phyloP scores from a whole-genome alignment of 2,888 invertebrate species.

The Thera britannica region DNA sequence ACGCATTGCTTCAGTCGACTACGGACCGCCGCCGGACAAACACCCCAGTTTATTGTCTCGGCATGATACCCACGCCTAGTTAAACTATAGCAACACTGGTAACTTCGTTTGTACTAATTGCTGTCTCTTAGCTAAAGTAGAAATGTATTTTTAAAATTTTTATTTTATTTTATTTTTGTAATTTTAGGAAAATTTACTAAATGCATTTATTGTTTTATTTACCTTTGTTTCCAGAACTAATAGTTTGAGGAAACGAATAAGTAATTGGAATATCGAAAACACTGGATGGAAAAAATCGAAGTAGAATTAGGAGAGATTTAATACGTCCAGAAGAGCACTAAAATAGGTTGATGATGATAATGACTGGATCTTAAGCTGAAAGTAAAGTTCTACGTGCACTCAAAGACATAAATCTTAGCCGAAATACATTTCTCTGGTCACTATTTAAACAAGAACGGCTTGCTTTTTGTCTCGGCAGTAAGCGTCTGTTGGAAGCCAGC shows the following conservation, averaged over 20 bases:
- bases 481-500: conserved; percentile 42
- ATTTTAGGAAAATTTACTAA: not conserved
- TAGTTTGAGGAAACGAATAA: too few species aligned
- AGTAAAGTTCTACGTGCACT: conserved; percentile 5
- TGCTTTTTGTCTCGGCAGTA: conserved; percentile 44
- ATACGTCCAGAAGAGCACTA: not conserved
- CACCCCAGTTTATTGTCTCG: conserved; percentile 22
- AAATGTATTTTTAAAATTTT: not conserved
- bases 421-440: conserved; percentile 37
- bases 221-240: too few species aligned
- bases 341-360: too few species aligned
- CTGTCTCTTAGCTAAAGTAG: conserved; percentile 41
- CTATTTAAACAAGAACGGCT: conserved; percentile 44
- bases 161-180: not conserved
- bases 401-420: conserved; percentile 28
- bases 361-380: not conserved
- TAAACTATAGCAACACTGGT: conserved; percentile 33
- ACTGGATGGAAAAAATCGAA: too few species aligned
- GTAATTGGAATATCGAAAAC: too few species aligned
- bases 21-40: conserved; percentile 4
- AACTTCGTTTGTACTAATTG: conserved; percentile 43
- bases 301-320: too few species aligned
- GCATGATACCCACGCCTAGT: conserved; percentile 24
- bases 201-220: too few species aligned
- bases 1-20: conserved; percentile 8